Base-by-base conservation (phyloP, 2,113 vertebrate species). In the Chamaea fasciata region DNA sequence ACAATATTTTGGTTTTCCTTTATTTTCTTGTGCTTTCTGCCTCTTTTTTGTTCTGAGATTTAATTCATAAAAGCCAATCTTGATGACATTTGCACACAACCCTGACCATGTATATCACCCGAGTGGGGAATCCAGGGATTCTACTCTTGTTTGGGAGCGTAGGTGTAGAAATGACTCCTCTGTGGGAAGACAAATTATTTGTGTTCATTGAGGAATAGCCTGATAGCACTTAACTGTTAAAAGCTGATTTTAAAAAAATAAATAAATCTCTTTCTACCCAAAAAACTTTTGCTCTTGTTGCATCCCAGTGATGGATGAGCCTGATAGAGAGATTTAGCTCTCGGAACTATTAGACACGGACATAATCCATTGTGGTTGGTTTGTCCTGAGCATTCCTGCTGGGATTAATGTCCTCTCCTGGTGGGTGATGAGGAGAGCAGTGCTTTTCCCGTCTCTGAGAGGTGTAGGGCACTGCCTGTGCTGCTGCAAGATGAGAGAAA, bases 21-120 rank as follows among this genome's bases (percentile, higher is more conserved):
- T 81, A 1, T 17, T 59, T 63, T 67, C n/a, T 44, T 4, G 9
- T 31, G 6, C 11, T 44, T 26, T 78, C 26, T 63, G 47, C 28
- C 24, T 41, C 4, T 16, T 24, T 53, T 47, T 47, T 47, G 41
- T 30, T 7, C 15, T 13, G 8, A 31, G 46, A 15, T 56, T 56
- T 14, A 3, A 39, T 79, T 37, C 31, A 4, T 0, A 1, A 15
- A 63, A 83, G 26, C 13, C 23, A 10, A 3, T 30, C 62, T 85
- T 0, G 0, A 12, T 21, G 30, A 7, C 1, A 4, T 68, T 42
- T 69, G 30, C 18, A 5, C 42, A 7, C 52, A 64, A 5, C 26
- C 15, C 30, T 28, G 14, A 15, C 28, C 27, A 2, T 0, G 1
- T 7, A 17, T 26, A 80, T 56, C 28, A n/a, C 15, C 0, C 11